Evolutionary conservation across 53 echinoderm and acorn worm species (phyloP).

Genomic region (Mesocentrotus franciscanus): DNA sequence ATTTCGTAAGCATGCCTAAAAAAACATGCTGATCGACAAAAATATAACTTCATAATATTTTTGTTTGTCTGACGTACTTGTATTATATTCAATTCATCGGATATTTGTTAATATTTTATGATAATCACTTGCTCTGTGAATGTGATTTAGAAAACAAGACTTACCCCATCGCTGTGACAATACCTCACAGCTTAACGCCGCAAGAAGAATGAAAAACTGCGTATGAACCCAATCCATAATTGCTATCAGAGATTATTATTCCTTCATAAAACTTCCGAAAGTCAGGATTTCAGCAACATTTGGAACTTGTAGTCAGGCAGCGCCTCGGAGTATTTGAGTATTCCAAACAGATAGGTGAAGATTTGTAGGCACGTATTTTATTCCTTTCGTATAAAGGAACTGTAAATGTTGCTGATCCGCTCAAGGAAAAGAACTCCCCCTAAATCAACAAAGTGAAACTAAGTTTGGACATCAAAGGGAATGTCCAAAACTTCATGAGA

Average conservation of each 20-base stretch:
- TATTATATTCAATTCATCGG: not conserved
- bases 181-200: conserved; percentile 15
- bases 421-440: not conserved
- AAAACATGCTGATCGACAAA: not conserved
- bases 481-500: not conserved
- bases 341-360: not conserved
- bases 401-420: not conserved
- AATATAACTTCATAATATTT: not conserved
- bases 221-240: not conserved
- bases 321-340: not conserved
- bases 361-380: not conserved
- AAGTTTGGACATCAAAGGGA: conserved; percentile 2
- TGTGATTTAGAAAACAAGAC: not conserved
- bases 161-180: conserved; percentile 52
- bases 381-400: not conserved
- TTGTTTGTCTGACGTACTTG: no score
- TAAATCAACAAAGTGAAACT: conserved; percentile 1
- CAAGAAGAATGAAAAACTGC: not conserved
- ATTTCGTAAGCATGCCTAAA: not conserved
- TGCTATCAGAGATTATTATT: conserved; percentile 34
- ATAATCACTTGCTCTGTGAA: not conserved
- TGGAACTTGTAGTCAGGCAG: not conserved
- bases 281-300: conserved; percentile 17
- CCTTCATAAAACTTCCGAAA: conserved; percentile 55
- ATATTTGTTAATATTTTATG: not conserved